Conservation (phyloP, 1,140 invertebrate genomes). For the Procambarus clarkii region DNA sequence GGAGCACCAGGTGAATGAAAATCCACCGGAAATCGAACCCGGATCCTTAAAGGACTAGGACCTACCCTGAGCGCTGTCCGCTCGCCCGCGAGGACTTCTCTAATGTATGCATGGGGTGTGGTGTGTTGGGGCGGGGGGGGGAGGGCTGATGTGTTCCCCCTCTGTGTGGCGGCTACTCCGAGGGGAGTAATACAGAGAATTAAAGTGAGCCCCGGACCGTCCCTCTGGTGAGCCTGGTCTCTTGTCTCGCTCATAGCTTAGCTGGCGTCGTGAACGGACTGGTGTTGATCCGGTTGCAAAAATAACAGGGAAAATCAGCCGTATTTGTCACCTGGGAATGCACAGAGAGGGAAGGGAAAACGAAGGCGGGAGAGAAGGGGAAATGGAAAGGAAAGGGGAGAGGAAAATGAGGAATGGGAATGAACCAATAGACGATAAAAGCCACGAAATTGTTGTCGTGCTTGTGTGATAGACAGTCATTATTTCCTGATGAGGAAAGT, state of each 20-base stretch:
- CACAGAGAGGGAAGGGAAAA: background rate
- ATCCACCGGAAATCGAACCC: no score
- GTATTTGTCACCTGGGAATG: background rate
- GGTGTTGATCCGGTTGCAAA: background rate
- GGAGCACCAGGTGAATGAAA: no score
- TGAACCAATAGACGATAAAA: no score
- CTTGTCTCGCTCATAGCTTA: background rate
- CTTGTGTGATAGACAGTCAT: no score
- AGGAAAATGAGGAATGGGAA: background rate
- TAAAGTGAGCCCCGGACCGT: slow-evolving; percentile 16
- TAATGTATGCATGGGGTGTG: no score
- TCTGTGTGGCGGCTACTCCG: slow-evolving; percentile 3
- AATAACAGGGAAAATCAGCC: background rate
- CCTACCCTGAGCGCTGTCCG: no score
- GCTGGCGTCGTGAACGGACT: background rate
- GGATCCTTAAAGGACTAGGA: no score
- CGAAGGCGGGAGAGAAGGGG: background rate
- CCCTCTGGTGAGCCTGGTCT: background rate
- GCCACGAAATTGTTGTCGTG: no score
- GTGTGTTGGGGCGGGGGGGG: no score
- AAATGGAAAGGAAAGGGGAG: background rate
- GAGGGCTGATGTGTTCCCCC: no score
- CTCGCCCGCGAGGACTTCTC: no score
- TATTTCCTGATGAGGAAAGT: no score
- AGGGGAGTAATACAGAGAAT: slow-evolving; percentile 34